phyloP scores from a whole-genome alignment of 2,113 vertebrate species.

The Callopanchax toddi region DNA sequence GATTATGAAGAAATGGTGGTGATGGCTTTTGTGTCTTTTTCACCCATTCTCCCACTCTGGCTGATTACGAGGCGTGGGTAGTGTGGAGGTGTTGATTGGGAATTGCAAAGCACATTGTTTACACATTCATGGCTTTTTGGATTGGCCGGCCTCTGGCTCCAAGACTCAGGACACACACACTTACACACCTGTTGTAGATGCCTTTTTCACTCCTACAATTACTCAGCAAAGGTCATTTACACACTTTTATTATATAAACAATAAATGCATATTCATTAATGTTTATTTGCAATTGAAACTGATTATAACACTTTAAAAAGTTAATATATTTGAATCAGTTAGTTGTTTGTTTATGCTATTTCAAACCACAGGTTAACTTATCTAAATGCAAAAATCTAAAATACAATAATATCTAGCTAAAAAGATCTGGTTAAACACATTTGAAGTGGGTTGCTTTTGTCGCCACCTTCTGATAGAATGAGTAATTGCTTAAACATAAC shows the following conservation, averaged over 20 bases:
- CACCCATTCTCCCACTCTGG: conserved; percentile 34
- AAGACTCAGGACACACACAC: conserved; percentile 15
- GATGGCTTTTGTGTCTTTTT: conserved; percentile 50
- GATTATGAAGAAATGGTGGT: conserved; percentile 65
- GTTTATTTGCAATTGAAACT: conserved; percentile 18
- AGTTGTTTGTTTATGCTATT: neutral
- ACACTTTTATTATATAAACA: conserved; percentile 19
- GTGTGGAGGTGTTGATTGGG: conserved; percentile 77
- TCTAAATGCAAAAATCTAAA: neutral
- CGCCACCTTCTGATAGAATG: too few relatives aligned
- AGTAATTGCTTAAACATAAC: too few relatives aligned
- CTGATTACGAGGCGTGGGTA: conserved; percentile 65
- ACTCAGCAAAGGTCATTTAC: conserved; percentile 44
- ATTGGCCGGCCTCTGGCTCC: conserved; percentile 61
- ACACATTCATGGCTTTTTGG: conserved; percentile 70
- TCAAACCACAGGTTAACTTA: neutral
- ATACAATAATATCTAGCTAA: neutral
- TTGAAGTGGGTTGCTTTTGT: too few relatives aligned
- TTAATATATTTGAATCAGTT: neutral
- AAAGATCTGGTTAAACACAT: neutral
- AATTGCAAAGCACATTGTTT: conserved; percentile 75
- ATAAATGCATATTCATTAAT: conserved; percentile 33
- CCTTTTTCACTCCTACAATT: conserved; percentile 19
- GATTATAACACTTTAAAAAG: neutral
- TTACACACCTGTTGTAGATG: conserved; percentile 10